Evolutionary conservation across 1,140 invertebrate species (phyloP), one percentile per base, ranked within the genome.

Genomic region (Camponotus vicinus): DNA sequence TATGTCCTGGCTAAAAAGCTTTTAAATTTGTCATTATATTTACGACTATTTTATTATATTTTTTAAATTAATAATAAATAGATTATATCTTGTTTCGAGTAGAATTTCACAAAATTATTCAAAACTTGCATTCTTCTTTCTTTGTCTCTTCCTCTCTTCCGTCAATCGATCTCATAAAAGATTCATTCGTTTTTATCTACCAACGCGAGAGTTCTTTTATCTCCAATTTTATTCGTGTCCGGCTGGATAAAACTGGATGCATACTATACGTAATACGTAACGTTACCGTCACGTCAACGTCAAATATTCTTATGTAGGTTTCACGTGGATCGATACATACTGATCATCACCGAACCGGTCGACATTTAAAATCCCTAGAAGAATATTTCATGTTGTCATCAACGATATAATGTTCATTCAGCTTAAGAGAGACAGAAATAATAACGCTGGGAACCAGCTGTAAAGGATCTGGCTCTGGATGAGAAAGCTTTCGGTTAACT

Each of bases 401-500:
- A 6, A 40, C 37, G 37, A 6, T 40, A 42, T 42, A 42, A 7
- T 42, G 40, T 42, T 5, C 9, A 45, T 45, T 9, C 49, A 52
- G 49, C 15, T 45, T 52, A 15, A 52, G 49, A 52, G 15, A 18
- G 49, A 52, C 0, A 52, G 15, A 52, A 15, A 52, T 15, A 52
- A 45, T 21, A 34, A 9, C 42, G 37, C n/a, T 42, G 8, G 7
- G 40, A 21, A 15, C 0, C 18, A 21, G 21, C 21, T 27, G 21
- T 7, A 32, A 52, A 79, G 55, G 75, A 55, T 32, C 75, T 27
- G 27, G 27, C 59, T 52, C 66, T n/a, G n/a, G 42, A 59, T 49
- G 57, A 76, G 49, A 52, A 66, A 55, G 66, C 55, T n/a, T 55
- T 21, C 18, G 45, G 21, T 70, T 49, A 64, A 32, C 78, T 88